Evolutionary conservation across 2,797 vertebrate genomes (phyloP), one percentile per base, ranked within the genome.

Genomic region (Thaleichthys pacificus): DNA sequence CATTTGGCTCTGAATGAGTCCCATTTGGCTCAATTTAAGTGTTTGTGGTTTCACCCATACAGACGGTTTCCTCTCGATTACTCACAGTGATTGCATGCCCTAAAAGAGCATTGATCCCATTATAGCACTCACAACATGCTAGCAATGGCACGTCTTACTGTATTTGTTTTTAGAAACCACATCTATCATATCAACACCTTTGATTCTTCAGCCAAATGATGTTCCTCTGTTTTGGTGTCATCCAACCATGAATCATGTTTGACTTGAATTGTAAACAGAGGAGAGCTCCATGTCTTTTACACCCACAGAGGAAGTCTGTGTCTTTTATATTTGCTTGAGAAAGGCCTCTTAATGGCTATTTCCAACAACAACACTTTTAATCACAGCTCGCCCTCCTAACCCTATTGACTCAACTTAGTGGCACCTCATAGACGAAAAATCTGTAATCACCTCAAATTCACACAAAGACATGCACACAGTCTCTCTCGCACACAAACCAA

Each of bases 391-490:
- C 21, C 47, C 24, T 54, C 24, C 26, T 14, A 47, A 47, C 42
- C 42, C 42, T 49, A 51, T 22, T 12, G 12, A 66, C 65, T 22
- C 21, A 24, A 49, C 42, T 51, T 51, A 28, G 47, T n/a, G 7
- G 26, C 24, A 28, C 26, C 26, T 61, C 5, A 61, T 61, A 17
- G 26, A 2, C 11, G 9, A 26, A n/a, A 66, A 24, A 17, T 14
- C 19, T 58, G 51, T 7, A 32, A 12, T 65, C 26, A 68, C 0
- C 47, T 21, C 19, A 32, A 5, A 42, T 30, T 54, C 5, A 71
- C 28, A 57, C 70, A 65, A 49, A 60, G 42, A 30, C 49, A 68
- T 24, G 38, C 32, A 69, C 56, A 32, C 68, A n/a, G 5, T 17
- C 49, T 51, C 32, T 35, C 30, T 58, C 56, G 38, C 30, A 58